These are phyloP conservation scores for Hymenochirus boettgeri DNA, from an alignment of 2,113 vertebrate genomes.

Conservation along the genomic window DNA sequence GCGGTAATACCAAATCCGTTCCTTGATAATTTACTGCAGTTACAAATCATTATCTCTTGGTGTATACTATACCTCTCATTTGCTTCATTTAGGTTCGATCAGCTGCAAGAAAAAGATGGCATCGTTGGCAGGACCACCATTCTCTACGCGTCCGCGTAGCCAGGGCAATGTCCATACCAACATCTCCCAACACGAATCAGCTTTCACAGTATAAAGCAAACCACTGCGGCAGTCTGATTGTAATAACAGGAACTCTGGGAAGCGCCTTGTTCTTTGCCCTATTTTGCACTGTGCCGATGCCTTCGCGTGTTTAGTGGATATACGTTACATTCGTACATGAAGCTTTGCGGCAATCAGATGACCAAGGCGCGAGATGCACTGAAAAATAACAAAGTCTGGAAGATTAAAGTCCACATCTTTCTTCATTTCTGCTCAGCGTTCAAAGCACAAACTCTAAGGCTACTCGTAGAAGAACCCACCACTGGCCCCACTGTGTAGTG, in stretches of 20 bases:
- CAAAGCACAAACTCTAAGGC: neutral
- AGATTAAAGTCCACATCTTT: neutral
- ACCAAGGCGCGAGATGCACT: slow-evolving; percentile 16
- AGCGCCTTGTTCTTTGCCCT: neutral
- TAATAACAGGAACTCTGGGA: fast-evolving
- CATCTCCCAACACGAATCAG: slow-evolving; percentile 88
- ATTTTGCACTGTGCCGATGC: neutral
- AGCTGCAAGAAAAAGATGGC: slow-evolving; percentile 86
- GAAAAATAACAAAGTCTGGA: slow-evolving; percentile 24
- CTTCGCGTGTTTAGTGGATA: neutral
- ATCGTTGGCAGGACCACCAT: slow-evolving; percentile 94
- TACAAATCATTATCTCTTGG: no score
- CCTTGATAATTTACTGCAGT: no score
- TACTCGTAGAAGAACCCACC: slow-evolving; percentile 38
- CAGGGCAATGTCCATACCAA: slow-evolving; percentile 92
- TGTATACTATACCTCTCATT: no score
- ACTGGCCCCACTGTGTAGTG: no score
- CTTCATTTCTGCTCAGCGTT: slow-evolving; percentile 3
- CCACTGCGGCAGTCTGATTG: slow-evolving; percentile 79
- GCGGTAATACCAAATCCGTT: no score
- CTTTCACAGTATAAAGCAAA: slow-evolving; percentile 97
- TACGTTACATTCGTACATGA: neutral
- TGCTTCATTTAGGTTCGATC: slow-evolving; percentile 79
- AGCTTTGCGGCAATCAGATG: slow-evolving; percentile 35
- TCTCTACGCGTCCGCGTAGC: slow-evolving; percentile 81